Conservation (phyloP, 2,888 invertebrate genomes). For the Mesoligia furuncula region DNA sequence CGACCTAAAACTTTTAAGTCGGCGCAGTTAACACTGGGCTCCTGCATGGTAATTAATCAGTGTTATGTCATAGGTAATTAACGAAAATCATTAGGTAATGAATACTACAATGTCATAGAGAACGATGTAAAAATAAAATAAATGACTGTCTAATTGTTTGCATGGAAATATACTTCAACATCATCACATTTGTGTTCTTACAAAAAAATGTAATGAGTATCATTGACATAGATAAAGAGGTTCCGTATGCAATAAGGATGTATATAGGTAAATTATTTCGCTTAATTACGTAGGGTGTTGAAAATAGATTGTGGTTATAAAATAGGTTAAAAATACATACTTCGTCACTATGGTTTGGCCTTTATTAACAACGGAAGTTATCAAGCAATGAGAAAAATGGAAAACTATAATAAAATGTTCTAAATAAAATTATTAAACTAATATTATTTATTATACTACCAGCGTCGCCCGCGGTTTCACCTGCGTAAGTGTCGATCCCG, state of each 20-base stretch:
- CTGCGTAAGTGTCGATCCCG: no score
- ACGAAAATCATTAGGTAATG: not conserved
- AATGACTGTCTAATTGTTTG: constrained; percentile 15
- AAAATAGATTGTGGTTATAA: constrained; percentile 5
- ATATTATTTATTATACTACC: no score
- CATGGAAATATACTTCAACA: constrained; percentile 19
- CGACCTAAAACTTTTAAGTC: no score
- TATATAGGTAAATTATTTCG: not conserved
- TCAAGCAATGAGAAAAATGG: not conserved
- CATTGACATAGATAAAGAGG: constrained; percentile 1
- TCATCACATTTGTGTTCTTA: constrained; percentile 18
- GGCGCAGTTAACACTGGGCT: no score
- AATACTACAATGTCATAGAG: not conserved
- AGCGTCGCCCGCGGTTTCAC: no score
- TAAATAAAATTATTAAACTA: not conserved
- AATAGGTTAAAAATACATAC: not conserved
- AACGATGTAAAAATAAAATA: constrained; percentile 10
- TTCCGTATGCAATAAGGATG: constrained; percentile 33
- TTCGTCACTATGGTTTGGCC: not conserved
- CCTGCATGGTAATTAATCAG: not conserved
- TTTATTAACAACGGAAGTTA: not conserved
- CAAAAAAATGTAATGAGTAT: not conserved
- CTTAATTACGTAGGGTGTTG: not conserved
- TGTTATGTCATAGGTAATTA: not conserved
- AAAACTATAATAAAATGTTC: not conserved